Evolutionary conservation across 2,888 invertebrate species (phyloP), one percentile per base, ranked within the genome.

Genomic region (Osmoderma eremita): DNA sequence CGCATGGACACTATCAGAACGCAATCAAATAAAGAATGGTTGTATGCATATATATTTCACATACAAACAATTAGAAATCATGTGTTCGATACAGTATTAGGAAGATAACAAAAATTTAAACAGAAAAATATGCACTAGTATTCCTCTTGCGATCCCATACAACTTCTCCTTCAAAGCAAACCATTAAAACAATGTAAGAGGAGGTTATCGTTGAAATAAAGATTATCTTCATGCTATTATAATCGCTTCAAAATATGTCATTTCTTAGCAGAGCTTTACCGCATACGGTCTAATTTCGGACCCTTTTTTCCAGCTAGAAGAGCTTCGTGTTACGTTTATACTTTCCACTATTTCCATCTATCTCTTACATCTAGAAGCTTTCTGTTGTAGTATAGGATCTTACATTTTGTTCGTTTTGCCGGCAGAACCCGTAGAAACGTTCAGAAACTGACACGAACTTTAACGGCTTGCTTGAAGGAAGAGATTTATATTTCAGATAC

Each of bases 281-380:
- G 4, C 45, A 45, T 61, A 61, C 45, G 45, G 17, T 45, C 36
- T 45, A 61, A 61, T 30, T 45, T 61, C 18, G 30, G 12, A n/a
- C n/a, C n/a, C 17, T 36, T 61, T 56, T 56, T 61, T 61, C 20
- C 17, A 24, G 58, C n/a, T 15, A 45, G 45, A 17, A 15, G 30
- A 61, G 18, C 30, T 30, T 30, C 45, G 58, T 18, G 30, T 45
- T 61, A 61, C 58, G 45, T 61, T 61, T 61, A 61, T 61, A 61
- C 58, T 45, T 61, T 45, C 58, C 10, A 30, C 58, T 42, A 61
- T 61, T 45, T 61, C 24, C 58, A 61, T 45, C 30, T 61, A 61
- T 61, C 58, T 61, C 8, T 45, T 45, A 61, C 45, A 61, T 48
- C 18, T 24, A 48, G 58, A 61, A 30, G 58, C 45, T 61, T 45